A percentile compares a stretch with the other conserved stretches of the same genome.
Conservation (phyloP, 2,888 invertebrate species). For the Neoascia interrupta region DNA sequence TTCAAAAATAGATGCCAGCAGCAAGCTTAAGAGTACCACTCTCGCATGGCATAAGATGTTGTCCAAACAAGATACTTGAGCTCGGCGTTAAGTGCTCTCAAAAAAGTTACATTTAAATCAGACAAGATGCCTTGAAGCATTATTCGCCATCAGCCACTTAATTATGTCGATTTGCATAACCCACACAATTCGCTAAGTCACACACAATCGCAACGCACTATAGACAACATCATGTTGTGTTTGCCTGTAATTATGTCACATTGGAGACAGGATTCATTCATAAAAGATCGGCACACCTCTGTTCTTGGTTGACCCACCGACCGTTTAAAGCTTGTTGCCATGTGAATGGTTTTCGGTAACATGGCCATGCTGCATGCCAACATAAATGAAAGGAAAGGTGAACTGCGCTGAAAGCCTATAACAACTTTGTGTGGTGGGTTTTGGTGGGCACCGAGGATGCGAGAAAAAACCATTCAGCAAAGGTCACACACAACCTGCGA, state of each 20-base stretch:
- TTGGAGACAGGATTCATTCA: slow-evolving; percentile 35
- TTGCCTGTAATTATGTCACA: slow-evolving; percentile 38
- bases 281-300: slow-evolving; percentile 20
- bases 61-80: not conserved
- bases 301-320: not conserved
- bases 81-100: too few relatives aligned
- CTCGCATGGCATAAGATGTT: not conserved
- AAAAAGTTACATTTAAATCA: too few relatives aligned
- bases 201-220: not conserved
- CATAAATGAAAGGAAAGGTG: slow-evolving; percentile 52
- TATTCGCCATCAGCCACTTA: not conserved
- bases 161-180: slow-evolving; percentile 31
- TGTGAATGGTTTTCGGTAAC: slow-evolving; percentile 6
- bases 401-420: too few relatives aligned
- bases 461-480: slow-evolving; percentile 23
- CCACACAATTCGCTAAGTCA: slow-evolving; percentile 16
- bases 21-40: too few relatives aligned
- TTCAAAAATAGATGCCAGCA: too few relatives aligned
- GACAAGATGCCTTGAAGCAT: too few relatives aligned
- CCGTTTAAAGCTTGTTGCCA: slow-evolving; percentile 17
- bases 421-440: too few relatives aligned
- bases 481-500: slow-evolving; percentile 36
- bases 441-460: not conserved
- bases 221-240: not conserved
- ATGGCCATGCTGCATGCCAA: not conserved